These are phyloP conservation scores for Sphaerophoria rueppellii DNA, from an alignment of 2,888 invertebrate species.

Conservation along the genomic window DNA sequence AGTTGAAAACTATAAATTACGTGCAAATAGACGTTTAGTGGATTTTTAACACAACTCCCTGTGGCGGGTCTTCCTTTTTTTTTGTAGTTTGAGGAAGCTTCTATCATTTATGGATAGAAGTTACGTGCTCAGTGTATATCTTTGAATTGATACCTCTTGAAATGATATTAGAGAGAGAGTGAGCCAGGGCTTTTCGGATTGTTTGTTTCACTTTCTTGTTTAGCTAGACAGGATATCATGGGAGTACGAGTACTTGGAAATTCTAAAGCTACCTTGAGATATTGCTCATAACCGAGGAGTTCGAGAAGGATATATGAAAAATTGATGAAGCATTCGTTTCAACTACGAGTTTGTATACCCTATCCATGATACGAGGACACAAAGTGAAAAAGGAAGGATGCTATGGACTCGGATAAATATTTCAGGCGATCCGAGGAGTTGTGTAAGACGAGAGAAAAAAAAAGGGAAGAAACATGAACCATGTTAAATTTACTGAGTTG, in stretches of 20 bases:
- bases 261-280: not conserved
- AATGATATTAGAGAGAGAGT: constrained; percentile 9
- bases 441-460: not conserved
- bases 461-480: constrained; percentile 1
- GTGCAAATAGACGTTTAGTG: constrained; percentile 64
- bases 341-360: not conserved
- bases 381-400: not conserved
- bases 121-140: constrained; percentile 1
- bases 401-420: constrained; percentile 4
- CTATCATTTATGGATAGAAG: not conserved
- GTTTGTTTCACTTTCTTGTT: not conserved
- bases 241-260: constrained; percentile 4
- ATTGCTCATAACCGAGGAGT: not conserved
- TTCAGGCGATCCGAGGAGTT: not conserved
- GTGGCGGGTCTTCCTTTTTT: constrained; percentile 35
- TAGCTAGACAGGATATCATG: not conserved
- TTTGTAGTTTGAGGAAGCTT: not conserved
- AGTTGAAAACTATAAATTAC: constrained; percentile 52
- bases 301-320: not conserved
- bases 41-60: constrained; percentile 55
- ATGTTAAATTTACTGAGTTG: constrained; percentile 35
- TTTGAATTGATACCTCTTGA: constrained; percentile 14
- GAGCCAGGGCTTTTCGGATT: constrained; percentile 6
- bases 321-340: constrained; percentile 2
- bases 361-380: not conserved